A percentile compares a stretch with the other conserved stretches of the same genome.
Conservation (phyloP, 53 echinoderm and acorn worm genomes). For the Luidia sarsii region DNA sequence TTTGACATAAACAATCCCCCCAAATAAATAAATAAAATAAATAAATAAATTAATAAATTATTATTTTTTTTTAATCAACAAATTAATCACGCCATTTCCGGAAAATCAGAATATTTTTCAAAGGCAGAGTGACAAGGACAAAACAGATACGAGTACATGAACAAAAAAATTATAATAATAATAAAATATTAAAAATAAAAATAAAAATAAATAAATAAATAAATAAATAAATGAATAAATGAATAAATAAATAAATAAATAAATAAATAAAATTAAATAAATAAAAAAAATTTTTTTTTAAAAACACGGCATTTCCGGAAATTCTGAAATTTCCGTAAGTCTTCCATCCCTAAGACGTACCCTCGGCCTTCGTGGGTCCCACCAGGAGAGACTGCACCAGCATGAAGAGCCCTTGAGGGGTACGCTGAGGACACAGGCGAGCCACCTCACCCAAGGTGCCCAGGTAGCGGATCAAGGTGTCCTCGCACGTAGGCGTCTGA, state of each 20-base stretch:
- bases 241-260: no score
- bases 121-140: no score
- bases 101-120: not conserved
- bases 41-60: not conserved
- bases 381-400: slow-evolving; percentile 92
- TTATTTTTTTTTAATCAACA: not conserved
- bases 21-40: not conserved
- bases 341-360: no score
- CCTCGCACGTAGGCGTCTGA: slow-evolving; percentile 62
- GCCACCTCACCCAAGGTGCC: slow-evolving; percentile 82
- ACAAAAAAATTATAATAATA: not conserved
- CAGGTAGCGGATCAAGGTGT: slow-evolving; percentile 65
- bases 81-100: not conserved
- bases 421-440: slow-evolving; percentile 75
- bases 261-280: not conserved
- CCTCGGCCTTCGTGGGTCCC: slow-evolving; percentile 63
- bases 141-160: no score
- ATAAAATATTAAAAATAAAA: not conserved
- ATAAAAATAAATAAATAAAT: not conserved
- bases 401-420: slow-evolving; percentile 62
- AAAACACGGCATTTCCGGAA: no score
- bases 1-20: not conserved
- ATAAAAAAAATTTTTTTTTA: not conserved
- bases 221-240: no score
- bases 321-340: no score